Conservation (phyloP, 2,888 invertebrate species). For the Limnephilus auricula region DNA sequence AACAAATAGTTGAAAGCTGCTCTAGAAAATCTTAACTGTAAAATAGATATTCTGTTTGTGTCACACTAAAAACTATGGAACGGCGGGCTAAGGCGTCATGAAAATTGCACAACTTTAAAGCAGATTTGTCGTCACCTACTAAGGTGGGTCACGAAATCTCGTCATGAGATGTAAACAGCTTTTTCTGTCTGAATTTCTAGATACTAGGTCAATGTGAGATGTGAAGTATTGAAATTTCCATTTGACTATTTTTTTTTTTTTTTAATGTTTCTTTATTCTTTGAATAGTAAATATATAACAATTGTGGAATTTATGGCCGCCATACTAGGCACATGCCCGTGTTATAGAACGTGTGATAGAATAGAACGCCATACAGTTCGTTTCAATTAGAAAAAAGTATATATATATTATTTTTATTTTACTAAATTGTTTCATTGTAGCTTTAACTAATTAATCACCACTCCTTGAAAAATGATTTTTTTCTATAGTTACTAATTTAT, state of each 20-base stretch:
- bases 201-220: neutral
- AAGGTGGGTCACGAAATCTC: neutral
- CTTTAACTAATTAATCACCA: too few relatives aligned
- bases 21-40: neutral
- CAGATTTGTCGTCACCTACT: neutral
- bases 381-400: too few relatives aligned
- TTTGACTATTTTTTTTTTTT: too few relatives aligned
- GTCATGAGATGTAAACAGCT: neutral
- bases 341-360: too few relatives aligned
- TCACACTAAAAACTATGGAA: neutral
- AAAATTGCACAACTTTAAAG: neutral
- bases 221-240: neutral
- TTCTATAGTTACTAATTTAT: too few relatives aligned
- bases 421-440: too few relatives aligned
- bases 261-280: too few relatives aligned
- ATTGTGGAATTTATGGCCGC: too few relatives aligned
- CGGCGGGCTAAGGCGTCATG: neutral
- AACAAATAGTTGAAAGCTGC: neutral
- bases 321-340: too few relatives aligned
- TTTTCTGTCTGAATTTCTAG: neutral
- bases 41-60: neutral
- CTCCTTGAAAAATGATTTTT: too few relatives aligned
- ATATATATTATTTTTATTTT: too few relatives aligned
- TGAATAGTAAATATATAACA: too few relatives aligned
- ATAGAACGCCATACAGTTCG: neutral